Evolutionary conservation across 2,888 invertebrate genomes (phyloP), one percentile per base, ranked within the genome.

Genomic region (Pandemis corylana): DNA sequence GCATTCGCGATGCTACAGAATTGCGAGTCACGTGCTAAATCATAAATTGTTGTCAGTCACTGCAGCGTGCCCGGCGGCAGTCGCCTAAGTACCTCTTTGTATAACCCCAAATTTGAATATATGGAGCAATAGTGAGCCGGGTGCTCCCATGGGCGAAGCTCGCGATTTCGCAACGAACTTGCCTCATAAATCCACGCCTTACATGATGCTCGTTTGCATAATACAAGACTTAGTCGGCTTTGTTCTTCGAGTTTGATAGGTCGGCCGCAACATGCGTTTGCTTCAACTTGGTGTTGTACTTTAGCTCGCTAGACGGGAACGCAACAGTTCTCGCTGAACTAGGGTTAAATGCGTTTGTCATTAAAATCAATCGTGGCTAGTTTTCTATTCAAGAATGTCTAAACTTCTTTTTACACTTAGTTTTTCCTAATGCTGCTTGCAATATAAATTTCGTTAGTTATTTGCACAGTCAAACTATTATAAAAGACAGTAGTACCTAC

Each of bases 141-240:
- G 84, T 79, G 77, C 81, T 86, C 91, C 89, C 89, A 81, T 78
- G 87, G 87, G 91, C 84, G 84, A 80, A 80, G 84, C 89, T 85
- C 85, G 89, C 89, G 91, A 91, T 89, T 90, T 87, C 89, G 82
- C 88, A 87, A 88, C 89, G 88, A 94, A 94, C 91, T 94, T 93
- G 88, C 84, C 90, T 90, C 93, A 93, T 94, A 94, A 93, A 94
- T 94, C 93, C 90, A 89, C 89, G 90, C 93, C 92, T 93, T 92
- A 92, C 92, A 91, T 92, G 92, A 94, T 93, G 91, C 93, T 89
- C 90, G 93, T 94, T 94, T 94, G 93, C 93, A 94, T 94, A 94
- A 94, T 93, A 94, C 92, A 93, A 91, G 91, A 93, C 93, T 92
- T 90, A 91, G 90, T 81, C 82, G 81, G 84, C 91, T 91, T 92